Base-by-base conservation (phyloP, 2,888 invertebrate genomes). In the Drosophila heteroneura region DNA sequence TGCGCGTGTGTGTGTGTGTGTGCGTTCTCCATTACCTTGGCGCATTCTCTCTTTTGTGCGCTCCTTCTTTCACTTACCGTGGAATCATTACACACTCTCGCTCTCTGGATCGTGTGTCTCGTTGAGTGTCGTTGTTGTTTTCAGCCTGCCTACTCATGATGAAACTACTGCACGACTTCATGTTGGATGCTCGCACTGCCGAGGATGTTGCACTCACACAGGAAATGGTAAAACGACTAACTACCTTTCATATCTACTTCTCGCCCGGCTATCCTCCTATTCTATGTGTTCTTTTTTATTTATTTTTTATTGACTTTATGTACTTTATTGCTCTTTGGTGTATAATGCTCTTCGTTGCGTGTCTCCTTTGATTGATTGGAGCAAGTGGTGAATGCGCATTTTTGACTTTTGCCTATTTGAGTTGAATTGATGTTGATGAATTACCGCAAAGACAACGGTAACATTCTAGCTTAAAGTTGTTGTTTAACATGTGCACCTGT, bases 101-200 rank as follows among this genome's bases (percentile, higher is more conserved):
- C 51, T 67, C 70, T 72, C 70, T 70, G 82, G 77, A 77, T 82
- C 79, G 59, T 64, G 37, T 28, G 37, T 39, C 39, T 76, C 35
- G 53, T 65, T 26, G 58, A 39, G 49, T 54, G 30, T 60, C 33
- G 56, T 62, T 52, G 52, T 62, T 49, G 58, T 41, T 54, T 51
- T 35, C 63, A 71, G 62, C 59, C 82, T 71, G 80, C 90, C 83
- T 76, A 81, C 83, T 73, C 89, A 93, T 89, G 89, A 93, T 93
- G 93, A 93, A 93, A 89, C 89, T 93, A 79, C 86, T 93, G 70
- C 92, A 93, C 83, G 93, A 93, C 82, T 93, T 93, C 81, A 92
- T 93, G 83, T 93, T 93, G 92, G 93, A 93, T 85, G 91, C 93
- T 84, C 92, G 94, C 90, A 93, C 92, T 83, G 93, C 93, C 67